Evolutionary conservation across 2,113 vertebrate genomes (phyloP).

Genomic region (Dicrurus megarhynchus): DNA sequence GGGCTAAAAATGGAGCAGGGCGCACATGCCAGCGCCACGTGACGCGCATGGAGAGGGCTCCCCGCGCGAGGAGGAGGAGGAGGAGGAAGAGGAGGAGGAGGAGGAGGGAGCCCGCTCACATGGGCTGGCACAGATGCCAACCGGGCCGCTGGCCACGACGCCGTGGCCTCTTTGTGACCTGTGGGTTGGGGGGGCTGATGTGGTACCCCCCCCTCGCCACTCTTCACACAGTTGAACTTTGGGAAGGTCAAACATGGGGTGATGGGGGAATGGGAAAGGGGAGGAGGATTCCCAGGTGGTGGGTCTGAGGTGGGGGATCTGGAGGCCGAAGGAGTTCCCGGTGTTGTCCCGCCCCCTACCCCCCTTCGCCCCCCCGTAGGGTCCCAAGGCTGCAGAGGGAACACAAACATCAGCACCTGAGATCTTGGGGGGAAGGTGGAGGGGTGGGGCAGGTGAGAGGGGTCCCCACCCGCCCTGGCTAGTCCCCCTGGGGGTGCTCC

Average conservation of each 20-base stretch:
- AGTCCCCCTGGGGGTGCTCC: accelerated
- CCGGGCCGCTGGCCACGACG: neutral
- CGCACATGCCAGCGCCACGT: slow-evolving; percentile 77
- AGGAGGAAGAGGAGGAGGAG: neutral
- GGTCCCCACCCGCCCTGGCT: accelerated
- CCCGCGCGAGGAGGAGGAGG: neutral
- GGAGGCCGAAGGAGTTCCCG: neutral
- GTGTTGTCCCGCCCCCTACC: neutral
- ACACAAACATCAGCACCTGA: neutral
- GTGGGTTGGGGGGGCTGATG: neutral
- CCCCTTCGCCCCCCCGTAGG: accelerated
- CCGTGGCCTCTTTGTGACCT: neutral
- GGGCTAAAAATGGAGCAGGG: slow-evolving; percentile 78
- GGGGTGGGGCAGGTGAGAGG: neutral
- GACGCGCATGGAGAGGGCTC: slow-evolving; percentile 58
- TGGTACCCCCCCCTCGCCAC: neutral
- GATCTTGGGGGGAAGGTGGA: too few relatives aligned
- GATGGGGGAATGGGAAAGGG: neutral
- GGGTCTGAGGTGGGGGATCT: neutral
- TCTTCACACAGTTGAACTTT: neutral
- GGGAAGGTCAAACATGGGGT: neutral
- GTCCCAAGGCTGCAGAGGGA: neutral
- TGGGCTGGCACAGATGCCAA: neutral
- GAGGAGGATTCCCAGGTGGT: neutral
- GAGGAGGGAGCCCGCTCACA: neutral